These are phyloP conservation scores for Anhinga rufa DNA, from an alignment of 2,113 vertebrate species.

Conservation along the genomic window DNA sequence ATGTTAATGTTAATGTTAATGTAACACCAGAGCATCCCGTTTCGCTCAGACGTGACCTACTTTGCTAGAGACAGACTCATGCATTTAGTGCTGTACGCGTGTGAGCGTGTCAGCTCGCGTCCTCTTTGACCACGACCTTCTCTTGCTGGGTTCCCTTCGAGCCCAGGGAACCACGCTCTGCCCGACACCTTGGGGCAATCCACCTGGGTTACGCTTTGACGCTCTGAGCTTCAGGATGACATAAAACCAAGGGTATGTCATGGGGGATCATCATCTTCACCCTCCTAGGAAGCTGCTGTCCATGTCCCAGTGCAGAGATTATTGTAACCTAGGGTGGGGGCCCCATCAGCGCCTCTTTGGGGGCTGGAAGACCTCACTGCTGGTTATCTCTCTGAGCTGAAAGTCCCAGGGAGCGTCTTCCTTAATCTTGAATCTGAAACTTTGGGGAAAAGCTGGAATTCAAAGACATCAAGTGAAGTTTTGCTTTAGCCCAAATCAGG, in stretches of 20 bases:
- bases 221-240: not conserved
- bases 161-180: not conserved
- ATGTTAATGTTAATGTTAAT: not conserved
- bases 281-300: not conserved
- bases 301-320: not conserved
- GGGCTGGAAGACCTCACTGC: not conserved
- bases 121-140: not conserved
- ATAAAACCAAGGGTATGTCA: not conserved
- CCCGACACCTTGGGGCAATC: not conserved
- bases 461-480: not conserved
- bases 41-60: not conserved
- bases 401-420: not conserved
- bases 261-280: accelerated
- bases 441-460: not conserved
- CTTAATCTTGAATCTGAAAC: not conserved
- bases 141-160: not conserved
- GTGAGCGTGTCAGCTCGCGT: not conserved
- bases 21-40: not conserved
- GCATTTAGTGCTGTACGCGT: not conserved
- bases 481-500: not conserved
- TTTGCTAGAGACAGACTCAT: not conserved
- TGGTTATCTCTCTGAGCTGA: not conserved
- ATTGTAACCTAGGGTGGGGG: not conserved
- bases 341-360: not conserved
- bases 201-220: not conserved